Percentiles rank a stretch among this genome's conserved stretches.
Evolutionary conservation across 1,140 invertebrate species (phyloP).

Genomic region (Leptinotarsa defecta): DNA sequence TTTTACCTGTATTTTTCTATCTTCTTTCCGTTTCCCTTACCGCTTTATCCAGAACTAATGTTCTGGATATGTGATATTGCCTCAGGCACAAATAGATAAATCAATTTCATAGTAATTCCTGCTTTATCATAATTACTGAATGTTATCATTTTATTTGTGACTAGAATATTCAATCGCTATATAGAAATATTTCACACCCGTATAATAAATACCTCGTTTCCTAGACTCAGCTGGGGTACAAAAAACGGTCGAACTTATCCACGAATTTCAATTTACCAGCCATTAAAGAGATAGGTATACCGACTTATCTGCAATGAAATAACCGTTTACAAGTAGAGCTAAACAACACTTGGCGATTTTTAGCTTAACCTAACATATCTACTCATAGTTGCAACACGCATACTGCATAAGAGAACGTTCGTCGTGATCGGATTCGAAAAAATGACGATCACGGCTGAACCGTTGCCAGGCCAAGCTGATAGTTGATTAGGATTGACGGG

Average conservation of each 20-base stretch:
- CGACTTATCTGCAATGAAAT: constrained; percentile 25
- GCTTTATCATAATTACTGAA: no score
- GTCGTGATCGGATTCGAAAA: constrained; percentile 36
- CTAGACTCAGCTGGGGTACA: background rate
- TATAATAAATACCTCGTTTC: no score
- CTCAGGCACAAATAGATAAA: background rate
- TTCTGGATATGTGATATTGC: no score
- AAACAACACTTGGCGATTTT: constrained; percentile 31
- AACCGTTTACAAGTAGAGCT: constrained; percentile 30
- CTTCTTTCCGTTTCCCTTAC: no score
- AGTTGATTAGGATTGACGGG: constrained; percentile 39
- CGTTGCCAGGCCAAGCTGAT: constrained; percentile 33
- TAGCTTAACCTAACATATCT: constrained; percentile 32
- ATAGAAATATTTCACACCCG: no score
- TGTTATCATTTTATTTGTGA: no score
- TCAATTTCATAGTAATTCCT: no score
- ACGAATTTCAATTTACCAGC: constrained; percentile 23
- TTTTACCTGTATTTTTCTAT: no score
- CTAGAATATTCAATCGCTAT: no score
- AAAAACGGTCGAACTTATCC: background rate
- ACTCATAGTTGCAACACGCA: constrained; percentile 38
- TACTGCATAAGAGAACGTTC: constrained; percentile 36
- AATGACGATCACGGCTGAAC: constrained; percentile 37
- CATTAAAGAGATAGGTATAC: constrained; percentile 26
- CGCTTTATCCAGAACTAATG: no score